Percentiles rank a stretch among this genome's conserved stretches.
Conservation (phyloP, 2,888 invertebrate species). For the Dorcus parallelipipedus region DNA sequence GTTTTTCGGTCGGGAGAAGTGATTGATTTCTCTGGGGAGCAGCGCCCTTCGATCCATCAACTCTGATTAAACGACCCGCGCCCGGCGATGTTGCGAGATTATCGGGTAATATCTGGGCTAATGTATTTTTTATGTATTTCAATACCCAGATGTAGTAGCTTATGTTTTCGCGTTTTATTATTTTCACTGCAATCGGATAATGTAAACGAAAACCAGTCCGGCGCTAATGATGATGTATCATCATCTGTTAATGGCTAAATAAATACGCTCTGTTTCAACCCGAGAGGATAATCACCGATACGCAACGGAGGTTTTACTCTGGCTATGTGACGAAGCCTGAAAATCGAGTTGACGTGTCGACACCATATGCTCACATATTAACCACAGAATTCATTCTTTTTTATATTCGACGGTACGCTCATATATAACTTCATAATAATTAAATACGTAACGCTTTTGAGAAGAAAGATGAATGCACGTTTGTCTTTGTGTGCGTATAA, state of each 20-base stretch:
- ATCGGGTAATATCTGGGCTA: constrained; percentile 43
- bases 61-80: constrained; percentile 43
- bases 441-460: too few relatives aligned
- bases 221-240: neutral
- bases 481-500: too few relatives aligned
- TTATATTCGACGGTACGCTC: too few relatives aligned
- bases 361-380: too few relatives aligned
- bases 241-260: neutral
- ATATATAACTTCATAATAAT: too few relatives aligned
- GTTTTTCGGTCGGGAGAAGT: constrained; percentile 43
- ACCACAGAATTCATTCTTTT: too few relatives aligned
- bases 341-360: too few relatives aligned
- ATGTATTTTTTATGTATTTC: constrained; percentile 42
- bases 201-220: neutral
- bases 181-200: neutral
- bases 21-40: constrained; percentile 48
- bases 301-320: too few relatives aligned
- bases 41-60: constrained; percentile 45
- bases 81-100: constrained; percentile 40
- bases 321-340: too few relatives aligned
- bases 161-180: neutral
- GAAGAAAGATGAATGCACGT: too few relatives aligned
- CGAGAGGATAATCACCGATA: too few relatives aligned
- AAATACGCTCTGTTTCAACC: neutral
- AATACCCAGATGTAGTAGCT: constrained; percentile 10